Percentiles rank a stretch among this genome's conserved stretches.
phyloP scores from a whole-genome alignment of 1,140 invertebrate species.

The Leptinotarsa undecemlineata region DNA sequence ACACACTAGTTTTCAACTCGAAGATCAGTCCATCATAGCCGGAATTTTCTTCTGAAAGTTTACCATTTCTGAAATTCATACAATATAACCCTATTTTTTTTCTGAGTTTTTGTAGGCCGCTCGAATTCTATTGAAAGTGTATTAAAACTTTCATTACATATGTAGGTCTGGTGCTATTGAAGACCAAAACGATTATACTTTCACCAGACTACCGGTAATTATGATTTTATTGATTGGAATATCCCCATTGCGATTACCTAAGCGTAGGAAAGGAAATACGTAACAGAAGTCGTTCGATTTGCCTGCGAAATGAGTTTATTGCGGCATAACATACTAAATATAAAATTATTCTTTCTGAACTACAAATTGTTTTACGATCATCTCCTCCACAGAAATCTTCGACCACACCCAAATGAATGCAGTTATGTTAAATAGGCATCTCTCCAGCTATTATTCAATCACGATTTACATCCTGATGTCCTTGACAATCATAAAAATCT shows the following conservation, averaged over 20 bases:
- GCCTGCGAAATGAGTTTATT: neutral
- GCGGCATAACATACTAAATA: neutral
- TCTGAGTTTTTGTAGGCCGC: too few relatives aligned
- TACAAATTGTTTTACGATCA: constrained; percentile 23
- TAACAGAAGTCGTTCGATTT: neutral
- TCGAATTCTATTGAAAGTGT: too few relatives aligned
- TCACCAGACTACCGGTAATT: too few relatives aligned
- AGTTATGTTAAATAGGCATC: constrained; percentile 27
- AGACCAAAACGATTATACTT: too few relatives aligned
- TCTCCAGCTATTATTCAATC: constrained; percentile 30
- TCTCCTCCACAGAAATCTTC: constrained; percentile 19
- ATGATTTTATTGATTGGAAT: neutral
- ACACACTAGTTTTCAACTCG: too few relatives aligned
- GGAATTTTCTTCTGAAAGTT: too few relatives aligned
- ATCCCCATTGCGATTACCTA: neutral
- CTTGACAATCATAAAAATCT: constrained; percentile 32
- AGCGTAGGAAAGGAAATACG: neutral
- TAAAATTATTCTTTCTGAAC: neutral
- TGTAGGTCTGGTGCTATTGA: too few relatives aligned
- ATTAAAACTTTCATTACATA: too few relatives aligned
- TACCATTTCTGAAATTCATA: too few relatives aligned
- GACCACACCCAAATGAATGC: constrained; percentile 27
- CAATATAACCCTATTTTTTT: too few relatives aligned
- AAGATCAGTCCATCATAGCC: too few relatives aligned
- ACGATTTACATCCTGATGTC: constrained; percentile 34